Evolutionary conservation across 2,113 vertebrate species (phyloP), one percentile per base, ranked within the genome.

Genomic region (Planiliza haematocheilus): DNA sequence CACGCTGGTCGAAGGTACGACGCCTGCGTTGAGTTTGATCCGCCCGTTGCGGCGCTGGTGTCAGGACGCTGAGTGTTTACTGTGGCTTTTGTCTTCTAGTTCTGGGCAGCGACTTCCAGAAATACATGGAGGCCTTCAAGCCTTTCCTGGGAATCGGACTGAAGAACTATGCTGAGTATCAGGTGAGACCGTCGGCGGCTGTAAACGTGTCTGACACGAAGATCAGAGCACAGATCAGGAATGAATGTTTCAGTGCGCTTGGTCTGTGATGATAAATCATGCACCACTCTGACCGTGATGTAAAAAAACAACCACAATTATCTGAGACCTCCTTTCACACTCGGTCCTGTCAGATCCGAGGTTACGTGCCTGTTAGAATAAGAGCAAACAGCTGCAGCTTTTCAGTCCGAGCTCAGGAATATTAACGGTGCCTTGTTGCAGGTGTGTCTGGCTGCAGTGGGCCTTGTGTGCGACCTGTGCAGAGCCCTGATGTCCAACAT

Each of bases 111-210:
- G 98, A 99, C 80, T 99, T 99, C 79, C 93, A 98, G 87, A 99
- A 99, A 50, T 99, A 99, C 89, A 99, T 99, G 97, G 98, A 99
- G 38, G 97, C 98, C 89, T 99, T 99, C 85, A 99, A 99, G 77
- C 98, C 97, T 0, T 99, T 98, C 91, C 92, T 99, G 62, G 96
- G 91, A 42, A 98, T 99, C 77, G 98, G 97, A 45, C 94, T 99
- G 80, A 99, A 98, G 92, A 99, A 99, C 85, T 98, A 97, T 2
- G 97, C 97, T 0, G 98, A 99, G 83, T 99, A 99, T 82, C 98
- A 99, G 97, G 98, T 99, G 6, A 1, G 61, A 10, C 37, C 11
- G 0, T 6, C 24, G 24, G 3, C 5, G 24, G 24, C 24, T 3
- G 24, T n/a, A n/a, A n/a, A n/a, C n/a, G n/a, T n/a, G 24, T 30